Conservation (phyloP, 2,113 vertebrate genomes). For the Martes martes region DNA sequence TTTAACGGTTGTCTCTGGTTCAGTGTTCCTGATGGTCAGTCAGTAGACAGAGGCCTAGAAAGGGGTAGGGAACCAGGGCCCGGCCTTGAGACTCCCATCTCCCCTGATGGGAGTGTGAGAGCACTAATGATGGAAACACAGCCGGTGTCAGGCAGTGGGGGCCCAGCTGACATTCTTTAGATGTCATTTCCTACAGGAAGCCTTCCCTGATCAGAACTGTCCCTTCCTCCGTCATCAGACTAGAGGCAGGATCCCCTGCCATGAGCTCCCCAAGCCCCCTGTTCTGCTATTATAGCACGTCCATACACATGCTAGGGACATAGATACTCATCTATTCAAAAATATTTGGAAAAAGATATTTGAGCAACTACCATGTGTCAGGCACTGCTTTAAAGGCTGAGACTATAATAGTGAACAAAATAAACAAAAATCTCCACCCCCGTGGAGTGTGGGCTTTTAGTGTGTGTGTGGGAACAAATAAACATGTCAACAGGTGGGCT, state of each 20-base stretch:
- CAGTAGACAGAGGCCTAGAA: background rate
- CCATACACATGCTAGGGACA: background rate
- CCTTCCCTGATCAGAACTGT: background rate
- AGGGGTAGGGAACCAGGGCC: background rate
- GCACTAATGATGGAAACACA: background rate
- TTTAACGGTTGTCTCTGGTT: background rate
- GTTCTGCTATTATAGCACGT: background rate
- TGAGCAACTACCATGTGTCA: background rate
- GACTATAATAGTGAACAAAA: background rate
- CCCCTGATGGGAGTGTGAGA: background rate
- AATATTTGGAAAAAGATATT: background rate
- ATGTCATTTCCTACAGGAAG: background rate
- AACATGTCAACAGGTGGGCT: background rate
- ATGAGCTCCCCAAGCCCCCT: background rate
- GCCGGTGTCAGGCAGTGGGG: background rate
- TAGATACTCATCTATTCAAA: background rate
- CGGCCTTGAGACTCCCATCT: background rate
- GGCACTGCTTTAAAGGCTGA: background rate
- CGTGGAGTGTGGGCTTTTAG: background rate
- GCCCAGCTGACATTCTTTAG: background rate
- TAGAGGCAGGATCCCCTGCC: background rate
- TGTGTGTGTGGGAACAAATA: background rate
- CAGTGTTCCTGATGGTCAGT: background rate
- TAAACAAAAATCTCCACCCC: background rate
- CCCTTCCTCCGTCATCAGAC: background rate